Base-by-base conservation (phyloP, 2,888 invertebrate species). In the Theodoxus fluviatilis region DNA sequence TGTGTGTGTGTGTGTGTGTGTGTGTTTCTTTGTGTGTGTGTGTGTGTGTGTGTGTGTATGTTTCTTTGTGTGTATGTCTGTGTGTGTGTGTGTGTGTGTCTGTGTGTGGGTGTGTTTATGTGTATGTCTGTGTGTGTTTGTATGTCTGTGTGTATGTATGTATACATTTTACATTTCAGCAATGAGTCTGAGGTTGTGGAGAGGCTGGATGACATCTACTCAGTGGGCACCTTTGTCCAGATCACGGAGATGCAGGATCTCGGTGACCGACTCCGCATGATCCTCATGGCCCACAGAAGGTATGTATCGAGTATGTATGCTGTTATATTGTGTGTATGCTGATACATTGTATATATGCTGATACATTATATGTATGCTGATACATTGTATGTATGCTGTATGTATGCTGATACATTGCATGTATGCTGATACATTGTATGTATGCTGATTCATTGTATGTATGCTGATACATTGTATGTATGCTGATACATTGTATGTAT, bases 211-310 rank as follows among this genome's bases (percentile, higher is more conserved):
- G 98, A 99, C 75, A 90, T 99, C 49, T 94, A 97, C 85, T 89
- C 91, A 67, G 91, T 97, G 35, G 99, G 99, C 9, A 95, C 97
- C 1, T 99, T 99, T 88, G 98, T 96, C 9, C 97, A 98, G 89
- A 98, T 99, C 76, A 95, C 96, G 80, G 98, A 99, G 88, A 91
- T 99, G 89, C 96, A 98, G 86, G 98, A 98, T 85, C 90, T 96
- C 85, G 97, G 95, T 6, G 95, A 94, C 83, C 93, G 93, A 85
- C 87, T 97, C 65, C 90, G 95, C 71, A 90, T 99, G 81, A 95
- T 99, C 3, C 93, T 98, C 9, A 95, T 96, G 92, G 98, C 96
- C 0, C 96, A 98, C 86, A 89, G 98, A 71, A 90, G 97, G 80
- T 83, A 74, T 25, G 18, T 12, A n/a, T n/a, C n/a, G n/a, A n/a